Percentiles rank a stretch among this genome's conserved stretches.
Evolutionary conservation across 2,113 vertebrate genomes (phyloP).

Genomic region (Phyllostomus hastatus): DNA sequence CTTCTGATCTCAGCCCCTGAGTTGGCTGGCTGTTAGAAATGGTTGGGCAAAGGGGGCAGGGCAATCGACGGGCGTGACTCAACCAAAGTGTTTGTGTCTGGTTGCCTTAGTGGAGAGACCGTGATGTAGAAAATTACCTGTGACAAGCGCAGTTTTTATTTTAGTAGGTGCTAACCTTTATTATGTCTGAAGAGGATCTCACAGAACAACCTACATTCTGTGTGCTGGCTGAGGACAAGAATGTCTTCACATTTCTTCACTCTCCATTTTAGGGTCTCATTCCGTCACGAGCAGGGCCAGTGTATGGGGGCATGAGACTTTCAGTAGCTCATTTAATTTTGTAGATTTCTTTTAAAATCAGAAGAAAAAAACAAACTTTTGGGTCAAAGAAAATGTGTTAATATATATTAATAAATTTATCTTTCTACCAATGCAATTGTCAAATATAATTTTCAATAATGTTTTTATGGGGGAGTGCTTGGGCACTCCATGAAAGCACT

Average conservation of each 20-base stretch:
- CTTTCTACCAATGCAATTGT: not conserved
- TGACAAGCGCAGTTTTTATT: not conserved
- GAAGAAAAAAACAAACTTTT: not conserved
- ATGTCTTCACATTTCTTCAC: not conserved
- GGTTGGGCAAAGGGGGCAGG: not conserved
- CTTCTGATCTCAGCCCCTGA: not conserved
- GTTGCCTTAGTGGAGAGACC: not conserved
- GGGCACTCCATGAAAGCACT: not conserved
- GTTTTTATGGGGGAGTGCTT: not conserved
- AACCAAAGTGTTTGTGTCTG: not conserved
- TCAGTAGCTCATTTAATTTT: not conserved
- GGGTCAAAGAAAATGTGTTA: conserved; percentile 3
- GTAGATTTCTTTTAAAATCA: conserved; percentile 24
- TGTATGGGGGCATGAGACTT: not conserved
- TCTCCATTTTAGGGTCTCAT: not conserved
- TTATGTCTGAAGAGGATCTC: not conserved
- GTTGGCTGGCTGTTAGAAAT: not conserved
- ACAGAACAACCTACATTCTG: not conserved
- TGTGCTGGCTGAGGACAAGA: not conserved
- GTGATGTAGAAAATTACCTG: not conserved
- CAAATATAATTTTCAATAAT: conserved; percentile 12
- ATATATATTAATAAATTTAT: not conserved
- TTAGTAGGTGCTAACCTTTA: not conserved
- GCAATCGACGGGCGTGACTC: not conserved
- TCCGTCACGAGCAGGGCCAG: not conserved